Evolutionary conservation across 2,797 vertebrate species (phyloP).

Genomic region (Parauchenoglanis ngamensis): DNA sequence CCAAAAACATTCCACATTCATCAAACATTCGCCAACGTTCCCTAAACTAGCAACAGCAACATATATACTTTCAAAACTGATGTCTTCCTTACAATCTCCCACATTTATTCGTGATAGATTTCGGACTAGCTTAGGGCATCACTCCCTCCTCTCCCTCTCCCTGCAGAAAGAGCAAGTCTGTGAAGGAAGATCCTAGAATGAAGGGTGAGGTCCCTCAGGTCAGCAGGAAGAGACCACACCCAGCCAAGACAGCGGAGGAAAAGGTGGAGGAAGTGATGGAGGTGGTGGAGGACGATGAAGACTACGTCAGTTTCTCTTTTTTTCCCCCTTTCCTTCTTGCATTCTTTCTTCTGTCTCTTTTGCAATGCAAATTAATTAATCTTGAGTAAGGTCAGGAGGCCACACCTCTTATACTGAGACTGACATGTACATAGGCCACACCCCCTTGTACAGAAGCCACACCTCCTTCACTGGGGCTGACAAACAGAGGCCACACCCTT

Average conservation of each 20-base stretch:
- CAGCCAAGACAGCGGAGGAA: conserved; percentile 64
- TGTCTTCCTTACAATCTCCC: not conserved
- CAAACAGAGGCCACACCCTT: not conserved
- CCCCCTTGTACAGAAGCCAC: not conserved
- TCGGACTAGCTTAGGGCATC: not conserved
- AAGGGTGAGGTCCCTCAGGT: conserved; percentile 74
- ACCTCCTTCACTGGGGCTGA: not conserved
- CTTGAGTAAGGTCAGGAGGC: not conserved
- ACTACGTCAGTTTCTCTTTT: conserved; percentile 63
- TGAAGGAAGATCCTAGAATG: conserved; percentile 66
- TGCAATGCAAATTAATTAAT: not conserved
- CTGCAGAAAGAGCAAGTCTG: conserved; percentile 69
- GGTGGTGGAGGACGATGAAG: conserved; percentile 62
- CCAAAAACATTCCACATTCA: not conserved
- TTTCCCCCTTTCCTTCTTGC: not conserved
- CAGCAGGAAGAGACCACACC: conserved; percentile 74
- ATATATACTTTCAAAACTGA: no score
- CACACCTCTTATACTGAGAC: not conserved
- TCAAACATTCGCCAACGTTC: not conserved
- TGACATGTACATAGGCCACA: not conserved
- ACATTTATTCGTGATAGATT: not conserved
- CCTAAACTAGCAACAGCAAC: not conserved
- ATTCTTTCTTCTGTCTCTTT: not conserved
- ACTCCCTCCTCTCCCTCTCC: conserved; percentile 27
- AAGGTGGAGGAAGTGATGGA: conserved; percentile 72